These are phyloP conservation scores for Cyanoderma ruficeps DNA, from an alignment of 2,113 vertebrate species.

Conservation along the genomic window DNA sequence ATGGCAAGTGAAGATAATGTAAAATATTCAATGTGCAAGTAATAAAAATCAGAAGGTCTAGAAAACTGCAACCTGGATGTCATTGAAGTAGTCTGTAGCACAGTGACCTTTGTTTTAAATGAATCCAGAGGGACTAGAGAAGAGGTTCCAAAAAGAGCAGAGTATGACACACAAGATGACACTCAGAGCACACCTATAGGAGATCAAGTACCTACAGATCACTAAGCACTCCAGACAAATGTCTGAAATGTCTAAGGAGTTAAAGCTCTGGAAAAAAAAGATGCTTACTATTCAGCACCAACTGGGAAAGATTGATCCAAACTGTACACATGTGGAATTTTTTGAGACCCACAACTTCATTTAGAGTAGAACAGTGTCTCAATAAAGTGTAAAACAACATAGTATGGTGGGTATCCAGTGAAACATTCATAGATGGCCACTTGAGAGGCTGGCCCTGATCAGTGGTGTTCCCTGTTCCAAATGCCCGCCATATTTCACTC, in stretches of 20 bases:
- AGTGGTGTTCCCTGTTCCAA: neutral
- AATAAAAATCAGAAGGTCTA: neutral
- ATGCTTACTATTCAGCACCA: neutral
- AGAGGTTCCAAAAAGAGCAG: neutral
- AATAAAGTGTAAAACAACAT: neutral
- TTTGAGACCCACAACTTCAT: neutral
- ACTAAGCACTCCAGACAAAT: neutral
- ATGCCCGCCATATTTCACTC: neutral
- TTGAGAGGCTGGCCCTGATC: neutral
- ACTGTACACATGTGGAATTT: neutral
- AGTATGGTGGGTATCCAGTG: neutral
- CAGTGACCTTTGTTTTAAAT: neutral
- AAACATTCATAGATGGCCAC: neutral
- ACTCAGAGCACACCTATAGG: neutral
- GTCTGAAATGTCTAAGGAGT: neutral
- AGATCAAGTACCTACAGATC: neutral
- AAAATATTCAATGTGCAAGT: neutral
- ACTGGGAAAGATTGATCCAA: neutral
- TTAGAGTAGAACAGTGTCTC: too few species aligned
- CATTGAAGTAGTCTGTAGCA: neutral
- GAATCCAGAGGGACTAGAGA: neutral
- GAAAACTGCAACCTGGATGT: neutral
- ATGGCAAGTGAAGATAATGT: accelerated
- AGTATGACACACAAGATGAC: neutral
- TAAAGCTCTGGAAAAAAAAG: neutral